phyloP scores from a whole-genome alignment of 2,113 vertebrate genomes.

The Rhipidura dahli region DNA sequence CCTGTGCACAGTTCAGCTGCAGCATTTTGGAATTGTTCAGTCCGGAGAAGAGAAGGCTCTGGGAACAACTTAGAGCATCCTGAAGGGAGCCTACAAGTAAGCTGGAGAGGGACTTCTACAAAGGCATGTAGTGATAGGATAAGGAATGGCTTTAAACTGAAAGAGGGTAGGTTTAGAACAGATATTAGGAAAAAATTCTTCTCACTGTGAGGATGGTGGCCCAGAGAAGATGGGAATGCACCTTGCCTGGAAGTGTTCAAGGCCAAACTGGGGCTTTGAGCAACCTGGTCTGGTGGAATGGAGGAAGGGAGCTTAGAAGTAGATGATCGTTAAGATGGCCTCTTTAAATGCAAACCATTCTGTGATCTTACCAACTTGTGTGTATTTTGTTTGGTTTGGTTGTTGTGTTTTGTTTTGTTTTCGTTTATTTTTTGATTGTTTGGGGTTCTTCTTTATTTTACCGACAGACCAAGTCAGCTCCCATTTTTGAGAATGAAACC shows the following conservation, averaged over 20 bases:
- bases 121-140: no score
- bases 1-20: accelerated
- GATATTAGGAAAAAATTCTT: neutral
- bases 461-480: neutral
- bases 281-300: neutral
- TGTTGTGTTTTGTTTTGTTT: neutral
- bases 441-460: neutral
- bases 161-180: neutral
- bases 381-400: neutral
- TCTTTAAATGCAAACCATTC: neutral
- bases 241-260: neutral
- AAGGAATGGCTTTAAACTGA: neutral
- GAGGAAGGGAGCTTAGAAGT: accelerated
- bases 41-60: accelerated
- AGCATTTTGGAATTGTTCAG: neutral
- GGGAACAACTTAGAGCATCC: neutral
- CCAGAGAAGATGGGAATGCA: neutral
- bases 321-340: no score
- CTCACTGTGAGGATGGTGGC: neutral
- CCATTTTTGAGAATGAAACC: neutral
- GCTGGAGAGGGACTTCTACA: neutral
- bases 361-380: neutral
- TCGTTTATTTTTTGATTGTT: neutral
- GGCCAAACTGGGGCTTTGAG: neutral
- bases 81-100: neutral